Evolutionary conservation across 2,888 invertebrate genomes (phyloP), one percentile per base, ranked within the genome.

Genomic region (Monopis laevigella): DNA sequence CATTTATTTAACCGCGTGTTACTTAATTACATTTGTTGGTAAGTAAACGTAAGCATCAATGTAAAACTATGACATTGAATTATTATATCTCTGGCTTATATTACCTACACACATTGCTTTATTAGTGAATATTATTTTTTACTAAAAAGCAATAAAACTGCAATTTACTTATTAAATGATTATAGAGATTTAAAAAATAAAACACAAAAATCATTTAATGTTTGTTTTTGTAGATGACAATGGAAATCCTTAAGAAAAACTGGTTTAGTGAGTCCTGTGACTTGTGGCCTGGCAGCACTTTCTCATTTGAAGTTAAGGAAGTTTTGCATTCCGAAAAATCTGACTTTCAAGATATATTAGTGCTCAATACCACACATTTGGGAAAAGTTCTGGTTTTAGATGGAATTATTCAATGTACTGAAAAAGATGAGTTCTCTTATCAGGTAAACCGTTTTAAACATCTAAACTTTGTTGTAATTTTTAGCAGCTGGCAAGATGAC

Each of bases 391-490:
- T 99, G 35, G 88, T 97, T 2, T 75, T 99, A 29, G 98, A 99
- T 73, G 97, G 96, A 16, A 93, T 98, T 17, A 96, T 99, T 51
- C 99, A 99, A 63, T 97, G 96, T 58, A 94, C 98, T 1, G 91
- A 98, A 64, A 86, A 87, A 52, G 99, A 99, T 81, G 99, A 99
- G 68, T 97, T 93, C 70, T 88, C 97, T 0, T 99, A 99, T 68
- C 98, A 98, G 70, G 82, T 80, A 51, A 46, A 26, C 46, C 5
- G 5, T 21, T 21, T 21, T 8, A 7, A 28, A n/a, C 11, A 28
- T 6, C 28, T 28, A 11, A 21, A 11, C 6, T n/a, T 24, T 24
- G 10, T 24, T 24, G 24, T 7, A 24, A 7, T 24, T 24, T 24
- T 24, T 24, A 24, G 6, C 10, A 10, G 10, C 24, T 24, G 24